Percentiles rank a stretch among this genome's conserved stretches.
These are phyloP conservation scores for Thunnus albacares DNA, from an alignment of 2,797 vertebrate genomes.

Conservation along the genomic window DNA sequence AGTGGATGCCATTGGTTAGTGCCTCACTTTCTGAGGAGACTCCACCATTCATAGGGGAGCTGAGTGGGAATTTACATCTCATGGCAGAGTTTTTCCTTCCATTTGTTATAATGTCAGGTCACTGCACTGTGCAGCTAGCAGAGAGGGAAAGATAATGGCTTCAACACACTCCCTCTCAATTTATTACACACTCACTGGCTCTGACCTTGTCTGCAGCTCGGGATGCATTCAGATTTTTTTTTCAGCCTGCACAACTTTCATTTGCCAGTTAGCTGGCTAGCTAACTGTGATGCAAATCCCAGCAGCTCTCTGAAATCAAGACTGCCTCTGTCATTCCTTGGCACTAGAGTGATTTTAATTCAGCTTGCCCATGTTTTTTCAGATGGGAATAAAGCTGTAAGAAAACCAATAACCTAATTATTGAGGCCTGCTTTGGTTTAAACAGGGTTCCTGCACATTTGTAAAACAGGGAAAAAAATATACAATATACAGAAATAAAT, in stretches of 20 bases:
- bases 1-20: conserved; percentile 93
- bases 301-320: conserved; percentile 16
- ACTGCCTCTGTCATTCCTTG: conserved; percentile 1
- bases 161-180: conserved; percentile 83
- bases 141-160: conserved; percentile 92
- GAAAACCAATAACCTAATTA: conserved; percentile 10
- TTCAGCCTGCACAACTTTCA: conserved; percentile 49
- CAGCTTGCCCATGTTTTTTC: neutral
- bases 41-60: conserved; percentile 90
- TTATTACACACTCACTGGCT: conserved; percentile 93
- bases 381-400: neutral
- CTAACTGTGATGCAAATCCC: conserved; percentile 15
- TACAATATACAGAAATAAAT: neutral
- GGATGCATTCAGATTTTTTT: conserved; percentile 84
- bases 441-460: neutral
- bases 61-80: conserved; percentile 93
- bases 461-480: neutral
- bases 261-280: conserved; percentile 32
- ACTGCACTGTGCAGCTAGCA: conserved; percentile 89
- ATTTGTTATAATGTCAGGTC: conserved; percentile 97
- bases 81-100: conserved; percentile 93
- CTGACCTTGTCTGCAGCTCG: conserved; percentile 91
- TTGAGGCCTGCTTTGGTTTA: neutral
- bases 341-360: conserved; percentile 14
- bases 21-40: conserved; percentile 88